Conservation (phyloP, 2,797 vertebrate species). For the Lerista edwardsae region DNA sequence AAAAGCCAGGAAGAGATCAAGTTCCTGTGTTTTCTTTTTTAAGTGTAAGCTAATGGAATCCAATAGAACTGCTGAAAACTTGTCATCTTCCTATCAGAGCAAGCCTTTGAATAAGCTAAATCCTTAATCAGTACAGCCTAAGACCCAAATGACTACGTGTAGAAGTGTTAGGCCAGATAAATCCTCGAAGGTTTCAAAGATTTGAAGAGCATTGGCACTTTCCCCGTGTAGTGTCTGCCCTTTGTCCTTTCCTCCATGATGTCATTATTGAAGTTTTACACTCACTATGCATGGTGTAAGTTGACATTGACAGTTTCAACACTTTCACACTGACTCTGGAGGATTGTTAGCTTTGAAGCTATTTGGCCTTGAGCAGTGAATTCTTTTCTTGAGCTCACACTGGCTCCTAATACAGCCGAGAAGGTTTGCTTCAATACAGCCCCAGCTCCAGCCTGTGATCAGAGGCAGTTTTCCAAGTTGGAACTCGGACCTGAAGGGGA, state of each 20-base stretch:
- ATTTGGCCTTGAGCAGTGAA: slow-evolving; percentile 96
- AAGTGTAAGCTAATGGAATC: slow-evolving; percentile 77
- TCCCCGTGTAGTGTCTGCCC: slow-evolving; percentile 81
- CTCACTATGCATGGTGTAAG: slow-evolving; percentile 85
- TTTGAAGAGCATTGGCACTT: slow-evolving; percentile 85
- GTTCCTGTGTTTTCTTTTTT: slow-evolving; percentile 53
- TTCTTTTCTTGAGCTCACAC: slow-evolving; percentile 91
- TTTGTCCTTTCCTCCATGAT: slow-evolving; percentile 88
- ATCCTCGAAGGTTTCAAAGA: slow-evolving; percentile 93
- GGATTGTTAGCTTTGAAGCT: slow-evolving; percentile 97
- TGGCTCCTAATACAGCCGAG: slow-evolving; percentile 81
- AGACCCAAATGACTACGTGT: slow-evolving; percentile 80
- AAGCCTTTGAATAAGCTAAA: slow-evolving; percentile 84
- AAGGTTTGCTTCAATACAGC: slow-evolving; percentile 77
- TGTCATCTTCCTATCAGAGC: slow-evolving; percentile 78
- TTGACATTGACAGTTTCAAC: slow-evolving; percentile 95
- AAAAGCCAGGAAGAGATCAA: slow-evolving; percentile 7
- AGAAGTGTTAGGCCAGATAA: slow-evolving; percentile 88
- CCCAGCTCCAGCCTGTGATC: slow-evolving; percentile 76
- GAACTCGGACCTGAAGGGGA: slow-evolving; percentile 73
- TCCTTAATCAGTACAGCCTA: slow-evolving; percentile 85
- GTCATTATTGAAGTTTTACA: slow-evolving; percentile 96
- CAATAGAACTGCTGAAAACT: slow-evolving; percentile 76
- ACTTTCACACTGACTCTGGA: slow-evolving; percentile 88
- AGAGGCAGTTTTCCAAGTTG: slow-evolving; percentile 76